Conservation (phyloP, 2,888 invertebrate genomes). For the Orgyia antiqua region DNA sequence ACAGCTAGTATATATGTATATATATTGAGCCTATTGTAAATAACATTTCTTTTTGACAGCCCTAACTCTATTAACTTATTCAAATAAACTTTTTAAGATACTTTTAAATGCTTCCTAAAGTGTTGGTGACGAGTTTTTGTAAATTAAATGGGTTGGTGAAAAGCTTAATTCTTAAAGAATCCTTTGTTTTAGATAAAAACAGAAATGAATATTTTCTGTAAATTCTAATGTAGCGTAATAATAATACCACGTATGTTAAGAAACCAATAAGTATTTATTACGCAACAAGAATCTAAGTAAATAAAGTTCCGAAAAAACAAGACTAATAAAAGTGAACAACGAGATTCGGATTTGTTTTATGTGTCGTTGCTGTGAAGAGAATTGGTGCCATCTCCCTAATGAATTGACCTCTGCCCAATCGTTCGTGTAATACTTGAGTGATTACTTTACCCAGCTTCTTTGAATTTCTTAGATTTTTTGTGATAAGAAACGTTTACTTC, state of each 20-base stretch:
- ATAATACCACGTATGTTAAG: no score
- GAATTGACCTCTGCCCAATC: conserved; percentile 34
- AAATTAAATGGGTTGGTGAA: no score
- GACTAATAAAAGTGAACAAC: conserved; percentile 28
- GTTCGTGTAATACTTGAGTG: conserved; percentile 28
- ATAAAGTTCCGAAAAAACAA: no score
- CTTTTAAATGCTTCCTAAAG: conserved; percentile 8
- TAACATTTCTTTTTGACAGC: conserved; percentile 10
- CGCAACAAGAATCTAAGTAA: no score
- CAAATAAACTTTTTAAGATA: conserved; percentile 9
- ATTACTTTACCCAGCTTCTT: conserved; percentile 15
- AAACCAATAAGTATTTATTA: no score
- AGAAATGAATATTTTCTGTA: no score
- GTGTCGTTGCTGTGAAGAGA: conserved; percentile 18
- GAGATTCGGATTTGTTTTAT: conserved; percentile 27
- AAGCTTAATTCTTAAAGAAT: no score
- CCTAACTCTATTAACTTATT: conserved; percentile 10
- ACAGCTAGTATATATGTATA: no score
- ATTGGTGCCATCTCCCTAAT: conserved; percentile 30
- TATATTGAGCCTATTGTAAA: no score
- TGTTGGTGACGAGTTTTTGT: no score
- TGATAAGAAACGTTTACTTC: conserved; percentile 6
- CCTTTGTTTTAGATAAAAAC: no score
- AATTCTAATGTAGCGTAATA: no score
- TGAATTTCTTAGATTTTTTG: conserved; percentile 12